A percentile compares a stretch with the other conserved stretches of the same genome.
phyloP scores from a whole-genome alignment of 2,888 invertebrate genomes.

The Leptopilina syphax region DNA sequence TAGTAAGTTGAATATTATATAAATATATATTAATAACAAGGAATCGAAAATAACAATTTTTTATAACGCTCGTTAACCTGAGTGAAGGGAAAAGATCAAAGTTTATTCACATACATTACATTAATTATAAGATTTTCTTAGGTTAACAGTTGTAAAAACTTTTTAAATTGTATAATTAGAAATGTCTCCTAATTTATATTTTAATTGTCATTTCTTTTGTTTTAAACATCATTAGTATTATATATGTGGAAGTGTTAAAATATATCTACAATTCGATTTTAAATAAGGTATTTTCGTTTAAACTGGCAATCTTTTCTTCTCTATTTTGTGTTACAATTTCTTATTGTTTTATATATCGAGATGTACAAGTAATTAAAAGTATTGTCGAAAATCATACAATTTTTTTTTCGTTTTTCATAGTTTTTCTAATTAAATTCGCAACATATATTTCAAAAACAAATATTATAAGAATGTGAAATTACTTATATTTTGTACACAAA shows the following conservation, averaged over 20 bases:
- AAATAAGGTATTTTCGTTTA: slow-evolving; percentile 52
- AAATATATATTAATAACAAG: too few species aligned
- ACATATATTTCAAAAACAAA: slow-evolving; percentile 63
- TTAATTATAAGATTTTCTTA: too few species aligned
- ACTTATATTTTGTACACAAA: slow-evolving; percentile 64
- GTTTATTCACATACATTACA: too few species aligned
- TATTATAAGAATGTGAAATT: slow-evolving; percentile 59
- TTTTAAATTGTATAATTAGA: too few species aligned
- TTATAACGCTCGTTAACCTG: too few species aligned
- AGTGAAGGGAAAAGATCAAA: too few species aligned
- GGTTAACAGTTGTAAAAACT: too few species aligned
- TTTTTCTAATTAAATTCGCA: slow-evolving; percentile 38
- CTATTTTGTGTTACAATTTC: background rate
- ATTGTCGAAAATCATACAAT: slow-evolving; percentile 23
- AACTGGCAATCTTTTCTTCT: slow-evolving; percentile 42
- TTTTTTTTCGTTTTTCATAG: background rate
- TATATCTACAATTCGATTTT: slow-evolving; percentile 45
- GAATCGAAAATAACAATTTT: too few species aligned
- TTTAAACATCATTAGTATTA: slow-evolving; percentile 54
- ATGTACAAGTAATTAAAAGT: too few species aligned
- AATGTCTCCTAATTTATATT: too few species aligned
- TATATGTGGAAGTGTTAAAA: slow-evolving; percentile 53
- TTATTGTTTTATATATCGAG: slow-evolving; percentile 45
- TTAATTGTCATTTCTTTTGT: too few species aligned
- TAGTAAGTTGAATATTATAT: too few species aligned